A percentile compares a stretch with the other conserved stretches of the same genome.
Conservation (phyloP, 2,888 invertebrate genomes). For the Caenorhabditis panamensis region DNA sequence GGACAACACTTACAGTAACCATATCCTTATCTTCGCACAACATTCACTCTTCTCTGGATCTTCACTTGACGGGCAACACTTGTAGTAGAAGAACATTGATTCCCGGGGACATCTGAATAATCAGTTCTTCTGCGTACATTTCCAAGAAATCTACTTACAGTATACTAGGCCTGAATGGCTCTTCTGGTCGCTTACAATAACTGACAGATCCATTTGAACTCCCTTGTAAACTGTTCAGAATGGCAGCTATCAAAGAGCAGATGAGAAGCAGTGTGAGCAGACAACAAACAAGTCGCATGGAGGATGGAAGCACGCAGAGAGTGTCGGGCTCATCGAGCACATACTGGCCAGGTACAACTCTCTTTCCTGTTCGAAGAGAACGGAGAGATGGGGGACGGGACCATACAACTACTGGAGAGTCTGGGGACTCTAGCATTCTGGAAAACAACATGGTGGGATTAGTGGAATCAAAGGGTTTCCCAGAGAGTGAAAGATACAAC, state of each 20-base stretch:
- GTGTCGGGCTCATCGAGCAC: conserved; percentile 72
- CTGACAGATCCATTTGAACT: conserved; percentile 66
- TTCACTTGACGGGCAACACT: conserved; percentile 65
- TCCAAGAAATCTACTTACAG: conserved; percentile 55
- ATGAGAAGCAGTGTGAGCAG: conserved; percentile 69
- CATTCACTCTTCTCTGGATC: conserved; percentile 56
- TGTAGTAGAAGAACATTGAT: conserved; percentile 74
- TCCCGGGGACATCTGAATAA: conserved; percentile 71
- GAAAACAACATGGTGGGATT: not conserved
- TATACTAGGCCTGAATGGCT: conserved; percentile 52
- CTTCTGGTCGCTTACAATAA: conserved; percentile 66
- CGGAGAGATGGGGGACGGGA: conserved; percentile 64
- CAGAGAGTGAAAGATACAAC: not conserved
- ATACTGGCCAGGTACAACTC: conserved; percentile 61
- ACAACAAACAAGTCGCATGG: conserved; percentile 70
- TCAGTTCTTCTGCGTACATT: not conserved
- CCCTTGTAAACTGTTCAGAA: conserved; percentile 67
- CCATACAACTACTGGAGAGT: conserved; percentile 65
- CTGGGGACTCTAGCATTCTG: conserved; percentile 57
- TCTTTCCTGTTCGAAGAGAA: conserved; percentile 53
- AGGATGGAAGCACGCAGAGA: conserved; percentile 70
- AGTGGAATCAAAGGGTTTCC: not conserved
- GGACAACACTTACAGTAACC: conserved; percentile 67
- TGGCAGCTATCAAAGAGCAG: conserved; percentile 65
- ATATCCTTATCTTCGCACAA: conserved; percentile 68